A percentile compares a stretch with the other conserved stretches of the same genome.
phyloP scores from a whole-genome alignment of 2,113 vertebrate genomes.

The Pipa parva region DNA sequence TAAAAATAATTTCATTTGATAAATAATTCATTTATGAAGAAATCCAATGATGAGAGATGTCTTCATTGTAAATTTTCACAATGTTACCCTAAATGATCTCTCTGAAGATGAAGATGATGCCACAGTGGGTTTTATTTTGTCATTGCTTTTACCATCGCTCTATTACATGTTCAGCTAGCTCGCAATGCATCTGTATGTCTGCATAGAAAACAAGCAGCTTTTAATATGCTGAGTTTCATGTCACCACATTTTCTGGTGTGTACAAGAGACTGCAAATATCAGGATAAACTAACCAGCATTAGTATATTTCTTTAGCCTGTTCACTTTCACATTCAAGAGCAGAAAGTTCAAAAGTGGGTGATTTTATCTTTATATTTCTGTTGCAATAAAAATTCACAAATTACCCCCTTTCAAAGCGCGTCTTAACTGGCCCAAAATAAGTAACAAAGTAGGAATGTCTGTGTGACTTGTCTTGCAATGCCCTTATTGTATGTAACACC shows the following conservation, averaged over 20 bases:
- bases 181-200: too few species aligned
- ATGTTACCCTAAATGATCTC: too few species aligned
- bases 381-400: neutral
- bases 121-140: slow-evolving; percentile 36
- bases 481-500: neutral
- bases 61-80: too few species aligned
- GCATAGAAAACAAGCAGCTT: too few species aligned
- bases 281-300: neutral
- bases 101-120: too few species aligned
- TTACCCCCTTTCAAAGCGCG: neutral
- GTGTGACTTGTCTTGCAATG: neutral
- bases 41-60: too few species aligned
- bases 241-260: neutral
- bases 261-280: neutral
- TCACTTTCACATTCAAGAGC: neutral
- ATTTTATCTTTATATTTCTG: neutral
- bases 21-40: too few species aligned
- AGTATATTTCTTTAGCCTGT: neutral
- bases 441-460: neutral
- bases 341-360: neutral
- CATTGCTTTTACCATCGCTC: slow-evolving; percentile 45
- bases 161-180: slow-evolving; percentile 48
- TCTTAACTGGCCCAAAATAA: neutral
- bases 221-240: neutral
- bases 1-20: too few species aligned